Evolutionary conservation across 2,797 vertebrate species (phyloP).

Genomic region (Gadopsis bispinosus): DNA sequence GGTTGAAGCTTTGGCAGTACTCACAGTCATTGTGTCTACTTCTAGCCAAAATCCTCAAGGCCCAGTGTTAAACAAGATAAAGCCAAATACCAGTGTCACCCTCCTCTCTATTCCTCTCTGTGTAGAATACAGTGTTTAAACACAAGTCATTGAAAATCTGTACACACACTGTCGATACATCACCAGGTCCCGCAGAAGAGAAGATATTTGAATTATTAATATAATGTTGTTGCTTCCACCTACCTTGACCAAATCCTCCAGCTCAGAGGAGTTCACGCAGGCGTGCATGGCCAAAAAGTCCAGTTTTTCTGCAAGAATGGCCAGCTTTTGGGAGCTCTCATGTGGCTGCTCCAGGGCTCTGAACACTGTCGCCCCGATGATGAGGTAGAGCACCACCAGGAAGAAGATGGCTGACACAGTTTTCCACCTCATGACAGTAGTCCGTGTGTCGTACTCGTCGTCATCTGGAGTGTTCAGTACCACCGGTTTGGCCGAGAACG

Average conservation of each 20-base stretch:
- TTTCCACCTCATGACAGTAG: slow-evolving; percentile 99
- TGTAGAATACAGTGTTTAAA: background rate
- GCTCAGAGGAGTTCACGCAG: slow-evolving; percentile 93
- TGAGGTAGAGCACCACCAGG: slow-evolving; percentile 96
- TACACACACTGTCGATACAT: background rate
- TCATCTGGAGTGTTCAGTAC: slow-evolving; percentile 89
- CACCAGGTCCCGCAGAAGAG: background rate
- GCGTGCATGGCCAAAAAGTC: slow-evolving; percentile 90
- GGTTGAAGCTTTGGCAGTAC: background rate
- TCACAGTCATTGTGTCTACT: slow-evolving; percentile 1
- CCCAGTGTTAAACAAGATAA: background rate
- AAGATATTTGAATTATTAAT: slow-evolving; percentile 20
- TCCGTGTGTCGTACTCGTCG: slow-evolving; percentile 89
- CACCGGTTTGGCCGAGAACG: slow-evolving; percentile 93
- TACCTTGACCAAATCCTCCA: slow-evolving; percentile 97
- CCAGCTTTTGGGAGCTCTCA: slow-evolving; percentile 91
- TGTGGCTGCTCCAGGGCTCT: slow-evolving; percentile 94
- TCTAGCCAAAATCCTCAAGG: background rate
- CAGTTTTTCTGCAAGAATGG: slow-evolving; percentile 92
- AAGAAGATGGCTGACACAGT: slow-evolving; percentile 97
- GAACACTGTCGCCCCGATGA: slow-evolving; percentile 96
- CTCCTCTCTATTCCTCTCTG: background rate
- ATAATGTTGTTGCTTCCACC: slow-evolving; percentile 17
- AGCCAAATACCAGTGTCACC: background rate
- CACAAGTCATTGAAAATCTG: background rate